A percentile compares a stretch with the other conserved stretches of the same genome.
phyloP scores from a whole-genome alignment of 2,888 invertebrate genomes.

The Pyrocoelia pectoralis region DNA sequence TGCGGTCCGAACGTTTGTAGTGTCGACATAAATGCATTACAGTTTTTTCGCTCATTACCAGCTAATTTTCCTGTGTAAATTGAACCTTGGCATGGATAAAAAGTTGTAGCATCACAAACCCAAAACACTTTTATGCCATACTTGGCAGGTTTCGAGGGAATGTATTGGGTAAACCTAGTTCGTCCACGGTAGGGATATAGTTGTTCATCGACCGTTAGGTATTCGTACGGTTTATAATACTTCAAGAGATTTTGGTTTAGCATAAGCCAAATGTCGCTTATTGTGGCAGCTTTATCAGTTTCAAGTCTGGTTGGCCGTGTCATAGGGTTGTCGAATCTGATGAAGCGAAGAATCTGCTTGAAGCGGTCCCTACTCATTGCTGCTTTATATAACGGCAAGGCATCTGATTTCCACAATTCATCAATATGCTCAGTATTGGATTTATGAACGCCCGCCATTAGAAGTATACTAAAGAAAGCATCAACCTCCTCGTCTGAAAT shows the following conservation, averaged over 20 bases:
- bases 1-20: too few species aligned
- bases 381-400: slow-evolving; percentile 18
- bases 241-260: slow-evolving; percentile 19
- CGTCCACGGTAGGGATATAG: slow-evolving; percentile 13
- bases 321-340: slow-evolving; percentile 18
- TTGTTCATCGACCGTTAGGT: too few species aligned
- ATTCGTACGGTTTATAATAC: neutral
- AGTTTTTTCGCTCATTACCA: neutral
- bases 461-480: slow-evolving; percentile 9
- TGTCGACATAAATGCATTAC: neutral
- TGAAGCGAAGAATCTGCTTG: slow-evolving; percentile 16
- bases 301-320: slow-evolving; percentile 17
- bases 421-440: slow-evolving; percentile 11
- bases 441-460: slow-evolving; percentile 15
- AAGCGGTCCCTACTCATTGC: slow-evolving; percentile 19
- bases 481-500: slow-evolving; percentile 4
- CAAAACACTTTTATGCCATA: too few species aligned
- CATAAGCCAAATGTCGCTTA: slow-evolving; percentile 22
- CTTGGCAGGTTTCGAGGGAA: too few species aligned
- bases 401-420: slow-evolving; percentile 14
- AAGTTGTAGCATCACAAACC: too few species aligned
- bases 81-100: too few species aligned
- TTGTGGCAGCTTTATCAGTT: slow-evolving; percentile 23
- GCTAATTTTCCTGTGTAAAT: too few species aligned
- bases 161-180: too few species aligned